Base-by-base conservation (phyloP, 2,797 vertebrate genomes). In the Fringilla coelebs region DNA sequence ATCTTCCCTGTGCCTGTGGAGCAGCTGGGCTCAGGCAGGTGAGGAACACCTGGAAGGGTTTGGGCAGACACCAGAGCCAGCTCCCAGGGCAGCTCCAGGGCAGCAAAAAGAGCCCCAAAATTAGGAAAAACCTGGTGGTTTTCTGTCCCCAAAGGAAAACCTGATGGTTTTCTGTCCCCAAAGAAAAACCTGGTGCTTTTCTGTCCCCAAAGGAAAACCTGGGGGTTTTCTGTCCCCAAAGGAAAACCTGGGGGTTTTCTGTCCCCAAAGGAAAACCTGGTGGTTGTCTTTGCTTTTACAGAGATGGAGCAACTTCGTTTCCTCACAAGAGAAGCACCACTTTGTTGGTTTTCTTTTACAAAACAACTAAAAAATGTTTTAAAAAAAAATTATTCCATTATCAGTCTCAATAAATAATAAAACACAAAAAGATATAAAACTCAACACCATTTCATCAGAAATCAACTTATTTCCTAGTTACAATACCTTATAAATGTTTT, bases 281-380 rank as follows among this genome's bases (percentile, higher is more conserved):
- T 26, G 11, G 11, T 26, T 26, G 4, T 18, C 11, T 58, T 26
- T 18, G 34, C 17, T 28, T 38, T 58, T 13, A 38, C 34, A 28
- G 24, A 38, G 17, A 58, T 0, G 1, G 24, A 6, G 34, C 17
- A 58, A 26, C 57, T 36, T 58, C 2, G 0, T 5, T 58, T 58
- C 57, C 34, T 58, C 34, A 9, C 17, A 36, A 58, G 1, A 3
- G 25, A 36, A 38, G 11, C 24, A 58, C 34, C 34, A 28, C 38
- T 26, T 58, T 58, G 34, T 18, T 38, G 11, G 17, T 26, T 58
- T 58, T 58, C 17, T 58, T 58, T 17, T 58, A 38, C 8, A 38
- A 58, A 58, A 38, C 11, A 36, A 26, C 57, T 36, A 36, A 58
- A 57, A 36, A 26, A 58, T 10, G 15, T 58, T 36, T 58, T 26